These are phyloP conservation scores for Apodemia hepburni DNA, from an alignment of 2,888 invertebrate genomes.

Conservation along the genomic window DNA sequence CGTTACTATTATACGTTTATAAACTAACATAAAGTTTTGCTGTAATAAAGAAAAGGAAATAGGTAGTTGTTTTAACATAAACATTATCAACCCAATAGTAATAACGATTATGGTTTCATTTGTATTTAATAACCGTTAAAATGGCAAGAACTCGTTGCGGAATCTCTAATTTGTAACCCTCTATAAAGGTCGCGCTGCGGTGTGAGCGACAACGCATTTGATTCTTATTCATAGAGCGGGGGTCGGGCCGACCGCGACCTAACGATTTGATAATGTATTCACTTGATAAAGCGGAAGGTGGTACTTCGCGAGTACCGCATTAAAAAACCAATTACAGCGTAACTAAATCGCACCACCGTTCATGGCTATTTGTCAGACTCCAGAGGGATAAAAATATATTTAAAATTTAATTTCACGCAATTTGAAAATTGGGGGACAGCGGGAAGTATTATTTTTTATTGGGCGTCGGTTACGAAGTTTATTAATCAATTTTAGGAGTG, in stretches of 20 bases:
- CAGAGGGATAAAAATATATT: slow-evolving; percentile 74
- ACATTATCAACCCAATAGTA: slow-evolving; percentile 36
- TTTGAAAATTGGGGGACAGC: slow-evolving; percentile 69
- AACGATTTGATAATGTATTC: slow-evolving; percentile 80
- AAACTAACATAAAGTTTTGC: too few relatives aligned
- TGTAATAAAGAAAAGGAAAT: not conserved
- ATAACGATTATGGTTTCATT: slow-evolving; percentile 59
- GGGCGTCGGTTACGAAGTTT: slow-evolving; percentile 56
- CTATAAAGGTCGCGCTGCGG: slow-evolving; percentile 36
- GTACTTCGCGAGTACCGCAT: slow-evolving; percentile 74
- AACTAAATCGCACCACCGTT: slow-evolving; percentile 71
- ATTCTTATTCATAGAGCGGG: slow-evolving; percentile 73
- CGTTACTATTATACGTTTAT: not conserved
- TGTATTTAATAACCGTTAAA: slow-evolving; percentile 70
- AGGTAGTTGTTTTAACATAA: not conserved
- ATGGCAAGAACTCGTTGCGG: slow-evolving; percentile 46
- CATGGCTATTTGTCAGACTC: slow-evolving; percentile 77
- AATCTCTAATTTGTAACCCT: slow-evolving; percentile 70
- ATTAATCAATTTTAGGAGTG: slow-evolving; percentile 48
- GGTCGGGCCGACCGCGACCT: slow-evolving; percentile 59
- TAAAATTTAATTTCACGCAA: slow-evolving; percentile 80
- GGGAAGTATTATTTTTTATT: slow-evolving; percentile 65
- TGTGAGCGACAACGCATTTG: slow-evolving; percentile 63
- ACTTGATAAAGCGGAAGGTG: slow-evolving; percentile 78
- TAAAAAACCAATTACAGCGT: slow-evolving; percentile 80